Evolutionary conservation across 2,888 invertebrate species (phyloP).

Genomic region (Pseudococcus longispinus): DNA sequence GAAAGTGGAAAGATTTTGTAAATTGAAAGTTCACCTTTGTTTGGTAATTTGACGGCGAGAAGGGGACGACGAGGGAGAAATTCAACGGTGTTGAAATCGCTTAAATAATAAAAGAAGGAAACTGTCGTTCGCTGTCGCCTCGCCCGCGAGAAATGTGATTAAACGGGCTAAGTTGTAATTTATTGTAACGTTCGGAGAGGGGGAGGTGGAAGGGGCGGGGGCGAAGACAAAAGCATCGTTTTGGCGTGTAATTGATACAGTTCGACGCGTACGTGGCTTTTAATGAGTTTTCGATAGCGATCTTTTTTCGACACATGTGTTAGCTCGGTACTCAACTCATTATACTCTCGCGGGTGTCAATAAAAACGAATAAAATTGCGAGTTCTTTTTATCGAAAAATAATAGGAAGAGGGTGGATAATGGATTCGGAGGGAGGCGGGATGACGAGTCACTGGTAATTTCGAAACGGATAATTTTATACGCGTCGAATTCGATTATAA

Average conservation of each 20-base stretch:
- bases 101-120: slow-evolving; percentile 15
- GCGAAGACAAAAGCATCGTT: neutral
- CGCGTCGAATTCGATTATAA: neutral
- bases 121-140: neutral
- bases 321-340: neutral
- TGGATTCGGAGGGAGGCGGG: no score
- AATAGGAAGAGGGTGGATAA: neutral
- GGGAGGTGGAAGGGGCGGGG: neutral
- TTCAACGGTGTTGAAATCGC: neutral
- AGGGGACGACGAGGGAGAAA: neutral
- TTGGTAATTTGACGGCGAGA: neutral
- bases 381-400: neutral
- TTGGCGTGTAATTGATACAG: neutral
- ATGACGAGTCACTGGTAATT: neutral
- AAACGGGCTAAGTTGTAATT: neutral
- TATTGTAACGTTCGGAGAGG: neutral
- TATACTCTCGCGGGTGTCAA: neutral
- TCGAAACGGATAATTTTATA: neutral
- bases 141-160: neutral
- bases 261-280: neutral
- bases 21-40: slow-evolving; percentile 23
- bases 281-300: neutral
- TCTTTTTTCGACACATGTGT: neutral
- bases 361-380: neutral
- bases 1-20: neutral